Evolutionary conservation across 1,140 invertebrate species (phyloP), one percentile per base, ranked within the genome.

Genomic region (Battus philenor): DNA sequence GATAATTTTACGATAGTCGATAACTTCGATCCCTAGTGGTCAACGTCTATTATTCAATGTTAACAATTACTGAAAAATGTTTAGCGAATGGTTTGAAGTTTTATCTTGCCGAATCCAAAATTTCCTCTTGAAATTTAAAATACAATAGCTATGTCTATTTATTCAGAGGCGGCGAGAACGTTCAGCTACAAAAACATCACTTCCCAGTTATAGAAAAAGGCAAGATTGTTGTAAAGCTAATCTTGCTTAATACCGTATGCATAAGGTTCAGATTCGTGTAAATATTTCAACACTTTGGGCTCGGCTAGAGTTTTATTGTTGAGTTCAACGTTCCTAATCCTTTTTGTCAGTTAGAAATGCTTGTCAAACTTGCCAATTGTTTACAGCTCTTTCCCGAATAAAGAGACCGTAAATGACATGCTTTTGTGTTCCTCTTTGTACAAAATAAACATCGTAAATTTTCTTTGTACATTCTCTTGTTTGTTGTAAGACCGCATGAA

Each of bases 301-400:
- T 10, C 22, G 12, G 38, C 24, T 41, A 41, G 38, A 41, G 38
- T 41, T 41, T 41, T 41, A 29, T 41, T 41, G 38, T 41, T 41
- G 38, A 22, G 12, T 41, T 20, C 38, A 41, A 41, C 20, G 56
- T 32, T 52, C 56, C 58, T 75, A 79, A 84, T 82, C 80, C 80
- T 77, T 84, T 75, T 72, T 72, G 74, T 71, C 54, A 66, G 52
- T 60, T 70, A 52, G 61, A 72, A 65, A 75, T 56, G 68, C 51
- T 60, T 81, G 80, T 84, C 78, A 84, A 80, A 68, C 65, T 78
- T 70, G 53, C 66, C 67, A 80, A 84, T 79, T 84, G 77, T 81
- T 76, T 74, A 69, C 54, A 64, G 56, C 59, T 66, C 59, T 63
- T 76, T 71, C 61, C 44, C 47, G 62, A 69, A 78, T 71, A 73